Evolutionary conservation across 2,888 invertebrate genomes (phyloP), one percentile per base, ranked within the genome.

Genomic region (Drosophila subquinaria): DNA sequence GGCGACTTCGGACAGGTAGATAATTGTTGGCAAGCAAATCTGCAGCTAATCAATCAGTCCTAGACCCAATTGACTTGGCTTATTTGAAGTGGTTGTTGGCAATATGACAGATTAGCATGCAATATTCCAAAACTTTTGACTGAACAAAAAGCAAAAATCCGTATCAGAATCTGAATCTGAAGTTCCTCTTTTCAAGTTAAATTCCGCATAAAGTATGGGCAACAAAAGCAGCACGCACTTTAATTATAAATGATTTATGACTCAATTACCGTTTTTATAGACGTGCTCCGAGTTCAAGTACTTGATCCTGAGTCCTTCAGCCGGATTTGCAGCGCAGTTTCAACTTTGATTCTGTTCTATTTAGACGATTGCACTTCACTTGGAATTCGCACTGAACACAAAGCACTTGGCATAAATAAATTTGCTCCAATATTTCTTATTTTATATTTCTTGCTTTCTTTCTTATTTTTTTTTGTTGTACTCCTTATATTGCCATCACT

Each of bases 201-300:
- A 69, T 70, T 62, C 52, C 47, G 55, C 62, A 45, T 63, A 23
- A 43, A 48, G 52, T 61, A 66, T 65, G 51, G 33, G 15, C 70
- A 27, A 15, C 51, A 40, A 33, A 47, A 48, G 62, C 23, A 27
- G 20, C 9, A 51, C 27, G 23, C 27, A 57, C 59, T 69, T 76
- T 73, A 78, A 83, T 81, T 83, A 74, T 68, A 64, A 61, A 80
- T 76, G 73, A 83, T 83, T 86, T 75, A 72, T 79, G 73, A 75
- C 74, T 83, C 76, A 84, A 83, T 84, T 85, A 85, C 84, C 84
- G 79, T 85, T 83, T 47, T 67, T 57, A 69, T 47, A 57, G 72
- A 62, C 48, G 71, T 63, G 53, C 27, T 55, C 17, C 36, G 42
- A 38, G 35, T 50, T 48, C 30, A n/a, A 55, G 30, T 48, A 17